Evolutionary conservation across 2,113 vertebrate species (phyloP).

Genomic region (Podiceps cristatus): DNA sequence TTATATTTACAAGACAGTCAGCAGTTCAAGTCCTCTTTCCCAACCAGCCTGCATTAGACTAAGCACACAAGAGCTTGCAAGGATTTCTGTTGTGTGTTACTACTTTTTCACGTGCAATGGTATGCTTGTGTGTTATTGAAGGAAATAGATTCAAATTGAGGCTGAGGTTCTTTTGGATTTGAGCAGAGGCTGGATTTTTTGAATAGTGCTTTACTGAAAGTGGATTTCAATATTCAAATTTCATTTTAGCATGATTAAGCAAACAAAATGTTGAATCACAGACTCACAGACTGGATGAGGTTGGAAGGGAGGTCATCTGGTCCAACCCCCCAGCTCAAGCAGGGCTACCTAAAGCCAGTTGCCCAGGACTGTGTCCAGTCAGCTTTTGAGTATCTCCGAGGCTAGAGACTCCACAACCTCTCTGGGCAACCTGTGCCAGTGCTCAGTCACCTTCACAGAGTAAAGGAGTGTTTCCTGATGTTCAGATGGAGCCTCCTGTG

Average conservation of each 20-base stretch:
- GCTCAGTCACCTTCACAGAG: neutral
- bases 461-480: neutral
- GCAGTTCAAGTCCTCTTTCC: neutral
- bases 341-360: neutral
- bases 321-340: neutral
- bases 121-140: neutral
- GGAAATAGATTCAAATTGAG: neutral
- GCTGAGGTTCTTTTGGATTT: neutral
- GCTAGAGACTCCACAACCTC: neutral
- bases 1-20: neutral
- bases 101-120: neutral
- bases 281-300: neutral
- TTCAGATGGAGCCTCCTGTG: neutral
- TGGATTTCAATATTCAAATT: neutral
- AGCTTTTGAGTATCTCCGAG: neutral
- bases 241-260: neutral
- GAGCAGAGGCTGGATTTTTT: neutral
- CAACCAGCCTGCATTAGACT: neutral
- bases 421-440: neutral
- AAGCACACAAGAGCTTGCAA: neutral
- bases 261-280: neutral
- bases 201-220: neutral
- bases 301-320: neutral
- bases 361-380: neutral
- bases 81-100: neutral